phyloP scores from a whole-genome alignment of 2,888 invertebrate genomes.

The Mythimna vitellina region DNA sequence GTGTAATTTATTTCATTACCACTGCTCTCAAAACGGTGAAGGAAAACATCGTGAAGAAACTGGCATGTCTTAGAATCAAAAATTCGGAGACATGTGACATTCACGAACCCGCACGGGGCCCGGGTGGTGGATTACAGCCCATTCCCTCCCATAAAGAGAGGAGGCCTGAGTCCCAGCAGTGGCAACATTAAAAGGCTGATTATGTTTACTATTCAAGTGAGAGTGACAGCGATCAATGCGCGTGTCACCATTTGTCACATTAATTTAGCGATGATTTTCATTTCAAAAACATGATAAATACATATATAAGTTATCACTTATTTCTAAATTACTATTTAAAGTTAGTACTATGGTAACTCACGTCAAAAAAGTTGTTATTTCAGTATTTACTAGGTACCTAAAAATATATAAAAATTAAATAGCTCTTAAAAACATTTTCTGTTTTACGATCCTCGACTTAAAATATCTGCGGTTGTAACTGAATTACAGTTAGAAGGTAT shows the following conservation, averaged over 20 bases:
- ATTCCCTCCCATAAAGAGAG: no score
- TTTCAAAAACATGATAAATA: not conserved
- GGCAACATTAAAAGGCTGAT: no score
- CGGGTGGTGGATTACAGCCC: no score
- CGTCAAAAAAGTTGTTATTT: not conserved
- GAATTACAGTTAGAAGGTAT: constrained; percentile 34
- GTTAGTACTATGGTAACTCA: not conserved
- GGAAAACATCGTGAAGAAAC: no score
- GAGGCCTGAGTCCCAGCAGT: no score
- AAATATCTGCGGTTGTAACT: constrained; percentile 30
- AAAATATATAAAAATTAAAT: constrained; percentile 8
- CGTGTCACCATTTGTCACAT: not conserved
- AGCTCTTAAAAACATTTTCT: constrained; percentile 26
- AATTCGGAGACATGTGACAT: no score
- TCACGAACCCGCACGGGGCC: no score
- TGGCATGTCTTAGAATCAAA: no score
- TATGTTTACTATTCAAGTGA: no score
- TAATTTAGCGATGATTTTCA: not conserved
- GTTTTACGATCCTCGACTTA: constrained; percentile 39
- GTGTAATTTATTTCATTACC: no score
- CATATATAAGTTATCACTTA: not conserved
- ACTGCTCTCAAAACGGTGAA: no score
- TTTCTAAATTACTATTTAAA: constrained; percentile 4
- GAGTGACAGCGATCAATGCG: not conserved
- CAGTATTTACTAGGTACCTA: not conserved